phyloP scores from a whole-genome alignment of 2,888 invertebrate species.

The Mesoligia furuncula region DNA sequence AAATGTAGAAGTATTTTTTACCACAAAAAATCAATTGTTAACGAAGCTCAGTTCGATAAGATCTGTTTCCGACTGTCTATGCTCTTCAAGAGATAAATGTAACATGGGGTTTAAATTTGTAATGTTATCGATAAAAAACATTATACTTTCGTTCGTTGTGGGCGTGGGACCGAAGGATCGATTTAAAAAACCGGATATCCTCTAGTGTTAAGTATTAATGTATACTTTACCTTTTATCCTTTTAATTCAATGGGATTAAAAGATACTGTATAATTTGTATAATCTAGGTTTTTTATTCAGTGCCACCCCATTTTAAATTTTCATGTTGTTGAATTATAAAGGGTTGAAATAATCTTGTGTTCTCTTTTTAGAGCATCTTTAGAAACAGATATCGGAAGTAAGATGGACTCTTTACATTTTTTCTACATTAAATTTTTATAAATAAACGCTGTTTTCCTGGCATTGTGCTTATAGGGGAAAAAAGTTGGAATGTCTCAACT shows the following conservation, averaged over 20 bases:
- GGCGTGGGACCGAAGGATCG: slow-evolving; percentile 82
- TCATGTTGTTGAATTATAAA: slow-evolving; percentile 43
- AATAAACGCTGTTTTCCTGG: neutral
- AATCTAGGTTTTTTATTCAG: slow-evolving; percentile 47
- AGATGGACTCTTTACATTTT: neutral
- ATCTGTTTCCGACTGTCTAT: slow-evolving; percentile 74
- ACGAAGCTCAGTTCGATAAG: slow-evolving; percentile 73
- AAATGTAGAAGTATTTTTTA: slow-evolving; percentile 50
- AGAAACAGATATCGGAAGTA: slow-evolving; percentile 30
- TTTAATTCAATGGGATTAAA: slow-evolving; percentile 65
- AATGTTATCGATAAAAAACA: slow-evolving; percentile 72
- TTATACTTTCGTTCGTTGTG: slow-evolving; percentile 71
- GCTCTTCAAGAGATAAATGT: slow-evolving; percentile 69
- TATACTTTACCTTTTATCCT: slow-evolving; percentile 66
- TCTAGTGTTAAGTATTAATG: slow-evolving; percentile 78
- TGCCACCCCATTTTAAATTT: slow-evolving; percentile 39
- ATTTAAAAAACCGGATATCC: slow-evolving; percentile 85
- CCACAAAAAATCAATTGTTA: slow-evolving; percentile 68
- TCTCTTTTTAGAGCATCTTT: slow-evolving; percentile 18
- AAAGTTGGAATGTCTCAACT: neutral
- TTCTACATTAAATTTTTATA: neutral
- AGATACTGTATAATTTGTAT: slow-evolving; percentile 65
- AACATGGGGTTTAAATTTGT: slow-evolving; percentile 77
- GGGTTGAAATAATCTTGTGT: slow-evolving; percentile 28
- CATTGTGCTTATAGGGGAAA: neutral